Conservation (phyloP, 2,797 vertebrate genomes). For the Toxotes lorentzi region DNA sequence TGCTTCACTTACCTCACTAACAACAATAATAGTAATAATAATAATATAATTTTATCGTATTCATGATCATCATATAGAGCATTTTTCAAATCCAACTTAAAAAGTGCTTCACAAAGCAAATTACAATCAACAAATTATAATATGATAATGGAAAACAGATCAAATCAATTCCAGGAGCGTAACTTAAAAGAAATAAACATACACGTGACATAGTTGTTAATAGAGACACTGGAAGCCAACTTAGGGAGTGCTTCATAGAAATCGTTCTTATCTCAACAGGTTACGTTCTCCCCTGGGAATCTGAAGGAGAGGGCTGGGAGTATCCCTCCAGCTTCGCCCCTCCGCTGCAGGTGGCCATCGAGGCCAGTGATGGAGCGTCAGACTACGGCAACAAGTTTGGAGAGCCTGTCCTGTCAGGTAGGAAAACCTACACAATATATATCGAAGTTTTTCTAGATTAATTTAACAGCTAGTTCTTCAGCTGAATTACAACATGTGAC, state of each 20-base stretch:
- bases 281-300: slow-evolving; percentile 92
- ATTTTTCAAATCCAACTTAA: too few species aligned
- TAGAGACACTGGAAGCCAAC: not conserved
- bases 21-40: too few species aligned
- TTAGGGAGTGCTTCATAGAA: not conserved
- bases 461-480: not conserved
- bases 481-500: not conserved
- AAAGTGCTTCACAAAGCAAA: not conserved
- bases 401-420: slow-evolving; percentile 92
- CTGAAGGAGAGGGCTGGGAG: slow-evolving; percentile 85
- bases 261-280: slow-evolving; percentile 74
- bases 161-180: too few species aligned
- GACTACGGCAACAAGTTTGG: slow-evolving; percentile 98
- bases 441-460: not conserved
- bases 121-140: not conserved
- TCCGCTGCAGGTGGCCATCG: slow-evolving; percentile 91
- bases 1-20: not conserved
- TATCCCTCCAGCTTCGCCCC: slow-evolving; percentile 91
- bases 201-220: too few species aligned
- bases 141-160: not conserved
- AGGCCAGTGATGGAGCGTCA: slow-evolving; percentile 93
- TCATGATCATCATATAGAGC: not conserved
- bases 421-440: rapidly evolving
- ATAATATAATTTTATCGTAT: too few species aligned
- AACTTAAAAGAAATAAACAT: not conserved